phyloP scores from a whole-genome alignment of 2,888 invertebrate genomes.

The Eupithecia pulchellata region DNA sequence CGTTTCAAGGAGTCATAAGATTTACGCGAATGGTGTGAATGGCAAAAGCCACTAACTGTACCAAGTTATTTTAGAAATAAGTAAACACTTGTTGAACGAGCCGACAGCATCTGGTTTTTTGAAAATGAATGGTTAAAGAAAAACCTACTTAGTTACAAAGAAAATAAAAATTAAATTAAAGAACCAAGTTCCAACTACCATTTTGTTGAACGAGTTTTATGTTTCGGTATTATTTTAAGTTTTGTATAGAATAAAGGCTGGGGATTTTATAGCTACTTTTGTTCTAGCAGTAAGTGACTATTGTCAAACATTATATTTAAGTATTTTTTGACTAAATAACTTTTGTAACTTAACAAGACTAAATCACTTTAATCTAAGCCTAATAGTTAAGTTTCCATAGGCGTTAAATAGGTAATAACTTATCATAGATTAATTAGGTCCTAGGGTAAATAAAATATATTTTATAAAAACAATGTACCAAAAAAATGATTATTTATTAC shows the following conservation, averaged over 20 bases:
- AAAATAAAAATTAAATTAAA: no score
- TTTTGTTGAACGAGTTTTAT: neutral
- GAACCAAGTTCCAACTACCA: no score
- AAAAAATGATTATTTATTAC: neutral
- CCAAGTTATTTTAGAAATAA: neutral
- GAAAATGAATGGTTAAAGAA: neutral
- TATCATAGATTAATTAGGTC: neutral
- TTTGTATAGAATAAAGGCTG: neutral
- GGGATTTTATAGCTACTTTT: neutral
- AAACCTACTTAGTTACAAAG: neutral
- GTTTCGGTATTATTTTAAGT: neutral
- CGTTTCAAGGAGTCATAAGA: slow-evolving; percentile 84
- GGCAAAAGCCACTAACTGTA: slow-evolving; percentile 7
- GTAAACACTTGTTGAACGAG: neutral
- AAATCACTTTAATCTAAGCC: neutral
- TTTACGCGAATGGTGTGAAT: slow-evolving; percentile 48
- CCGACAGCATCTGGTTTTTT: neutral
- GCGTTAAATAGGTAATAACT: neutral
- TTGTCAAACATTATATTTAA: neutral
- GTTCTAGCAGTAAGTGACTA: neutral
- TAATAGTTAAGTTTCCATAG: neutral
- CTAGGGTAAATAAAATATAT: neutral
- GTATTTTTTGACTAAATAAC: neutral
- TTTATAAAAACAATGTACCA: slow-evolving; percentile 13
- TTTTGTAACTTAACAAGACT: neutral